Evolutionary conservation across 1,140 invertebrate genomes (phyloP).

Genomic region (Solenopsis invicta): DNA sequence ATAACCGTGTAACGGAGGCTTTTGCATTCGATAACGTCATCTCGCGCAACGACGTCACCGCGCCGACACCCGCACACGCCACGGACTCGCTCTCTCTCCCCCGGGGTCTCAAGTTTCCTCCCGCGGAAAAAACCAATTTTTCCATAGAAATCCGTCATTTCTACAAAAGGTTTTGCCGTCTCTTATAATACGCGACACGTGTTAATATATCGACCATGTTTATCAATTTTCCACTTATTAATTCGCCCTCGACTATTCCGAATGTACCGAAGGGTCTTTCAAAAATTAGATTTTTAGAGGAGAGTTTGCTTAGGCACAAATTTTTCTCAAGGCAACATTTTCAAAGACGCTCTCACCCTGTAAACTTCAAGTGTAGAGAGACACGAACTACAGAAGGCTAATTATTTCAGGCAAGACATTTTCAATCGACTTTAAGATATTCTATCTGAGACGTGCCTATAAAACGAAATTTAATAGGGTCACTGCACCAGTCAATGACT

Average conservation of each 20-base stretch:
- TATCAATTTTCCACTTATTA: background rate
- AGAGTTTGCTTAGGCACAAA: background rate
- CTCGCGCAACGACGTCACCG: conserved; percentile 61
- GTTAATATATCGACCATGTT: background rate
- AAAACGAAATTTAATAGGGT: too few species aligned
- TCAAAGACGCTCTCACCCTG: background rate
- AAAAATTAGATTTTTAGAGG: background rate
- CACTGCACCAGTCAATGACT: too few species aligned
- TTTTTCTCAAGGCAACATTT: background rate
- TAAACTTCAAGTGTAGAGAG: background rate
- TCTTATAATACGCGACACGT: background rate
- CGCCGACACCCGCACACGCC: conserved; percentile 51
- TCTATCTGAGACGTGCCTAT: background rate
- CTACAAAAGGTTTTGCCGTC: background rate
- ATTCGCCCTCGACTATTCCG: background rate
- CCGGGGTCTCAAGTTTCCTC: conserved; percentile 37
- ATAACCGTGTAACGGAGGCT: conserved; percentile 64
- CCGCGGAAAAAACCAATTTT: conserved; percentile 59
- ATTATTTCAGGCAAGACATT: conserved; percentile 12
- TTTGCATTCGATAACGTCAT: conserved; percentile 66
- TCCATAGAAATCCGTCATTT: conserved; percentile 44
- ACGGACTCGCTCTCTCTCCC: conserved; percentile 29
- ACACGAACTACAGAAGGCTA: background rate
- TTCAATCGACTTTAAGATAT: background rate
- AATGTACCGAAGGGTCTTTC: background rate